Evolutionary conservation across 2,797 vertebrate species (phyloP), one percentile per base, ranked within the genome.

Genomic region (Potorous gilbertii): DNA sequence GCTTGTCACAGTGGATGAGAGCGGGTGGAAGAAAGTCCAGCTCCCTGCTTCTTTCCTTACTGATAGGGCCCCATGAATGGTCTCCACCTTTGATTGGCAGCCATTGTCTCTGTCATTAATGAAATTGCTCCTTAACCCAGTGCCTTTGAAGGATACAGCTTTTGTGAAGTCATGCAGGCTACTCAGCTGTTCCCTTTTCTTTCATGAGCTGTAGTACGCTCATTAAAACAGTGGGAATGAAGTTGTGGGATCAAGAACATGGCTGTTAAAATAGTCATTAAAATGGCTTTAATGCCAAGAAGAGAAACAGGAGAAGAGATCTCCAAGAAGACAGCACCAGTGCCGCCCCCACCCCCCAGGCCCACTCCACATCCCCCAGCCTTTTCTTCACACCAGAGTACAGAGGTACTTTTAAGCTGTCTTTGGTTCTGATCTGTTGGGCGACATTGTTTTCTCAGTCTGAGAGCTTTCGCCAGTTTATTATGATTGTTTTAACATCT

Each of bases 51-150:
- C 90, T 96, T 96, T 97, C 56, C 98, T 98, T 98, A 94, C 93
- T 87, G 90, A 46, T 46, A 81, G 74, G 74, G 96, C 97, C 96
- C 98, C 98, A 98, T 98, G 98, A 98, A 97, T 95, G 97, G 96
- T 95, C 90, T 96, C 96, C 96, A 98, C 97, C 96, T 97, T 97
- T 98, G 98, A 98, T 97, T 98, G 98, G 97, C 98, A 98, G 97
- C 74, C 93, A 90, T 97, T 97, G 96, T 97, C 95, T 95, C 93
- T 89, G 91, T 98, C 98, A 95, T 98, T 98, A 99, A 98, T 98
- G 98, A 98, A 98, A 98, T 96, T 98, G 97, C 97, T 98, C 97
- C 94, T 97, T 98, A 95, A 96, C 90, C 91, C 91, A 89, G 54
- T 92, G 96, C 97, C 97, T 96, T 98, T 98, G 96, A 98, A 97